These are phyloP conservation scores for Eupeodes luniger DNA, from an alignment of 2,888 invertebrate species.

Conservation along the genomic window DNA sequence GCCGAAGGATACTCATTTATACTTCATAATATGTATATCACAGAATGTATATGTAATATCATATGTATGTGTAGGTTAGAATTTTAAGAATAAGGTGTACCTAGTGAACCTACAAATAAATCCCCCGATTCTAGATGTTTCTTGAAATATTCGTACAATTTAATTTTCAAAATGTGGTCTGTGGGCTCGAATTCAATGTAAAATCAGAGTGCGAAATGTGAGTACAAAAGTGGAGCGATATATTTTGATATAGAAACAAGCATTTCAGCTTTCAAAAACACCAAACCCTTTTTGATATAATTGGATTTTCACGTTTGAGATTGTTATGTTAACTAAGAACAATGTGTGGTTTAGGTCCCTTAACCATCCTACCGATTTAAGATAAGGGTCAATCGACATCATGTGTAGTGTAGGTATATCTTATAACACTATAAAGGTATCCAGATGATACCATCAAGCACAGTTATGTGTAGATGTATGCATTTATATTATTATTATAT, in stretches of 20 bases:
- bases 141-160: constrained; percentile 42
- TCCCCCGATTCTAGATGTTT: constrained; percentile 19
- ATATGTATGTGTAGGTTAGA: not conserved
- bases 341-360: constrained; percentile 34
- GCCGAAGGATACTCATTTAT: constrained; percentile 9
- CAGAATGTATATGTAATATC: not conserved
- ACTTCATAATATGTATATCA: constrained; percentile 6
- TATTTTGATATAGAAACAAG: constrained; percentile 27
- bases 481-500: not conserved
- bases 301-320: constrained; percentile 43
- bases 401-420: not conserved
- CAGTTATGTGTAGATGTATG: not conserved
- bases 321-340: constrained; percentile 42
- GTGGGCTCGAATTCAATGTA: constrained; percentile 36
- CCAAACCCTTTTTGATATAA: constrained; percentile 37
- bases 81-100: constrained; percentile 17
- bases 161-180: constrained; percentile 41
- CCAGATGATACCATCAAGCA: constrained; percentile 17
- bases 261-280: constrained; percentile 1
- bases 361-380: constrained; percentile 12
- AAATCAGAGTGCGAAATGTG: constrained; percentile 26
- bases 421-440: not conserved
- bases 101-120: constrained; percentile 14
- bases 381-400: constrained; percentile 40
- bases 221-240: constrained; percentile 26